These are phyloP conservation scores for Steatocranus sp. DNA, from an alignment of 2,797 vertebrate species.

Conservation along the genomic window DNA sequence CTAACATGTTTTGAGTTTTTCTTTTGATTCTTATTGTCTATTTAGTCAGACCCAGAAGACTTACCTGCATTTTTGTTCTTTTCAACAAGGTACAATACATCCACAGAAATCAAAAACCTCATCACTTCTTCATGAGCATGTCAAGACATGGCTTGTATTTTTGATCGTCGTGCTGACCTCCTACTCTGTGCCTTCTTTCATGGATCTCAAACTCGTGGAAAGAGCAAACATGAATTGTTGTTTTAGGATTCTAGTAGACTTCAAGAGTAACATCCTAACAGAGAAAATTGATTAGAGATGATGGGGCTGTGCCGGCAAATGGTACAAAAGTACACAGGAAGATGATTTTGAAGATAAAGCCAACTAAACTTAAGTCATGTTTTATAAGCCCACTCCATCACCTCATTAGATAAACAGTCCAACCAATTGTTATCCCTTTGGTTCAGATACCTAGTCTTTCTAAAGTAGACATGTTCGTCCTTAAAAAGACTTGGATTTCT, in stretches of 20 bases:
- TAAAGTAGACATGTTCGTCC: neutral
- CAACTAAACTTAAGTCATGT: neutral
- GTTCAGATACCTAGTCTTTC: neutral
- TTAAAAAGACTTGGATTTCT: neutral
- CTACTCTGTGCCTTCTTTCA: neutral
- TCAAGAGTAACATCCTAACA: neutral
- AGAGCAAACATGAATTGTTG: neutral
- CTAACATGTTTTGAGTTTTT: neutral
- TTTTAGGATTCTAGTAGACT: neutral
- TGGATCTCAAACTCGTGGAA: neutral
- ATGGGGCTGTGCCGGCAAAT: neutral
- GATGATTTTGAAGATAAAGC: neutral
- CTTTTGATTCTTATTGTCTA: neutral
- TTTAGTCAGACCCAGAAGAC: neutral
- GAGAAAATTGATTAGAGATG: neutral
- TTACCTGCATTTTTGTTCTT: neutral
- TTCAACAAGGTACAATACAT: neutral
- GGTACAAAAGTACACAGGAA: neutral
- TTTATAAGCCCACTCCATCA: neutral
- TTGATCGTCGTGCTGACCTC: neutral
- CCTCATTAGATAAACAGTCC: neutral
- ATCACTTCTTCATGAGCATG: neutral
- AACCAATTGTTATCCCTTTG: neutral
- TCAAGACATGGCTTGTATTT: neutral
- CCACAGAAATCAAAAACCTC: neutral